Base-by-base conservation (phyloP, 2,797 vertebrate species). In the Phoxinus dragarum region DNA sequence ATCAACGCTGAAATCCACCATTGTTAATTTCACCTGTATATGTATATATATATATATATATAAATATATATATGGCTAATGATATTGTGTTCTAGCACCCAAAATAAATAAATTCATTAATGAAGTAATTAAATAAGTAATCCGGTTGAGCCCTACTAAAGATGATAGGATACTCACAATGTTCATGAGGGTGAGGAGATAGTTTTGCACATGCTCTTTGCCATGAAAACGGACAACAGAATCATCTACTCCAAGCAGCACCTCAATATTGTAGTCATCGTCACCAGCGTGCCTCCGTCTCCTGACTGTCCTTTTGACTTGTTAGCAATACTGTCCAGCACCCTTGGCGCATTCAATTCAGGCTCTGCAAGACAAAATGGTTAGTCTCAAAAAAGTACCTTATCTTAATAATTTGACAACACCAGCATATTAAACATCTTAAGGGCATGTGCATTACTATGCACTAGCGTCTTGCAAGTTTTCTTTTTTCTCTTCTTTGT, bases 171-270 rank as follows among this genome's bases (percentile, higher is more conserved):
- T 90, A 97, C 98, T 98, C 91, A 99, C 98, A 5, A 99, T 99
- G 90, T 99, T 99, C 98, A 99, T 99, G 81, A 99, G 96, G 21
- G 98, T 99, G 54, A 99, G 96, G 64, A 99, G 97, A 94, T 99
- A 99, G 93, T 99, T 99, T 86, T 99, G 98, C 38, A 99, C 98
- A 0, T 99, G 98, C 88, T 99, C 98, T 89, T 99, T 99, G 89
- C 98, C 98, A 0, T 99, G 98, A 90, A 99, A 99, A 1, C 98
- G 96, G 73, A 99, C 97, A 1, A 99, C 98, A 0, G 98, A 98
- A 94, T 99, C 98, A 0, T 99, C 98, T 14, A 99, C 98, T 0
- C 97, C 98, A 82, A 99, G 95, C 68, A 99, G 97, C 89, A 99
- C 96, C 91, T 99, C 98, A 0, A 99, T 99, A 93, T 98, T 99